Evolutionary conservation across 2,113 vertebrate genomes (phyloP), one percentile per base, ranked within the genome.

Genomic region (Uropsilus gracilis): DNA sequence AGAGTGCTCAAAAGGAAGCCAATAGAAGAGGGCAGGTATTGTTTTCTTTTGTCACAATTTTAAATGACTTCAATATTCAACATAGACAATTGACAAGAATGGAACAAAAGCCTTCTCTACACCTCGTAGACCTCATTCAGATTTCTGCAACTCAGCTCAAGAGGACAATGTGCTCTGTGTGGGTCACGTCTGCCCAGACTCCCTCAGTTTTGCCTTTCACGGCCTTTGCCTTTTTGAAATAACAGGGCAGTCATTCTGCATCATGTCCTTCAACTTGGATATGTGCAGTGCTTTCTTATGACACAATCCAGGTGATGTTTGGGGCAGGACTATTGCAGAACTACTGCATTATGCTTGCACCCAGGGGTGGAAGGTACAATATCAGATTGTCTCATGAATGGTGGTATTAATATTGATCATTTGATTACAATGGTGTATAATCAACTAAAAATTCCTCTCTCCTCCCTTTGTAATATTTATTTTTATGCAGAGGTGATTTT

Each of bases 121-220:
- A 24, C n/a, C n/a, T 37, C 28, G 22, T 53, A 50, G 30, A 64
- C 32, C 22, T 34, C 13, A 26, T 55, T 69, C 20, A 42, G 17
- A 46, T 28, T 55, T 88, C 50, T 11, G 37, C 20, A 7, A 61
- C 10, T 46, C 18, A 24, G 0, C 69, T 37, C 26, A 48, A 34
- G 61, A 91, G 14, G 6, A 2, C 13, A 26, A 1, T 6, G 0
- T 5, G 42, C 63, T 5, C 1, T 4, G 8, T 0, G 4, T 30
- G 20, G 73, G 3, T 4, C 11, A 1, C 14, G 28, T 50, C 6
- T 7, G 24, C 12, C 46, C n/a, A 0, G 16, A 6, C 2, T 59
- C 4, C 39, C 39, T 32, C 18, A 0, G 20, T 55, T 88, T 73
- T 55, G 32, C 8, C 44, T 42, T 78, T 76, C 24, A 20, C 1